These are phyloP conservation scores for Lacerta bilineata DNA, from an alignment of 2,797 vertebrate species.

Conservation along the genomic window DNA sequence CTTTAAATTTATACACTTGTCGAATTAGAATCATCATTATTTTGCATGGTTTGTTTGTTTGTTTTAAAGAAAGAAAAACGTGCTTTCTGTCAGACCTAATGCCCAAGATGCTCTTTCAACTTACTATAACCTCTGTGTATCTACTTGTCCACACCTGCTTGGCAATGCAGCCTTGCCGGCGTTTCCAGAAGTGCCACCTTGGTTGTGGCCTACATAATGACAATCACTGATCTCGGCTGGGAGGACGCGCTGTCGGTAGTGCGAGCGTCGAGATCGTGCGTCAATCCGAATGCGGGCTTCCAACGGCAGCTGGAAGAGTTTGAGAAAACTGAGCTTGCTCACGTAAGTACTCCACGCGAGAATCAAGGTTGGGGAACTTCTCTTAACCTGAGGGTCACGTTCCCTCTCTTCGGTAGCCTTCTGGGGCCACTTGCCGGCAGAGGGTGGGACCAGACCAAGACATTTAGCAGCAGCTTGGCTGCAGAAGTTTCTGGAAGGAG, in stretches of 20 bases:
- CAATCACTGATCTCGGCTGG: constrained; percentile 92
- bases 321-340: constrained; percentile 84
- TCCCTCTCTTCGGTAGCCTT: too few species aligned
- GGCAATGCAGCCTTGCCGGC: constrained; percentile 88
- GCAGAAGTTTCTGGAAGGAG: too few species aligned
- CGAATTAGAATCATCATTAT: not conserved
- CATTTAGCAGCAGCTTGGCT: too few species aligned
- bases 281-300: constrained; percentile 94
- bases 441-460: too few species aligned
- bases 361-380: too few species aligned
- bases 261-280: constrained; percentile 88
- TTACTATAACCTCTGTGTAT: not conserved
- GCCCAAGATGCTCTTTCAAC: not conserved
- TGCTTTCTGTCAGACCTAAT: not conserved
- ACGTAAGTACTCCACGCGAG: constrained; percentile 79
- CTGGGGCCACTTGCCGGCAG: too few species aligned
- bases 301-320: constrained; percentile 94
- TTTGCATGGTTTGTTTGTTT: not conserved
- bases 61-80: not conserved
- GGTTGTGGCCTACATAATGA: constrained; percentile 97
- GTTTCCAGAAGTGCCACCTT: constrained; percentile 95
- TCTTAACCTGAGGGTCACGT: too few species aligned
- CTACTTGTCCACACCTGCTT: not conserved
- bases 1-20: not conserved
- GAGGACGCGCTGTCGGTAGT: constrained; percentile 90